Base-by-base conservation (phyloP, 2,888 invertebrate genomes). In the Leptopilina myrica region DNA sequence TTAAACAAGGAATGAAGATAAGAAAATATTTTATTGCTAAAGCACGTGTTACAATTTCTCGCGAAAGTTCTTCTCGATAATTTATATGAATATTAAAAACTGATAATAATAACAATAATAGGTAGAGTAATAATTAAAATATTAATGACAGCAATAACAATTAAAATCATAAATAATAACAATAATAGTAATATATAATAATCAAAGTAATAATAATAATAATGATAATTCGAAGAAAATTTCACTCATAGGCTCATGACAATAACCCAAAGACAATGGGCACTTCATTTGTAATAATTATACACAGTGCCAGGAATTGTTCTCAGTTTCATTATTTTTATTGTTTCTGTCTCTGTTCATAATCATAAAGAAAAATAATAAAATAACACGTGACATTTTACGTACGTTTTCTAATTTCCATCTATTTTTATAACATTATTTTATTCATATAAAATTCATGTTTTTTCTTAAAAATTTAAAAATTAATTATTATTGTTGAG, bases 1-100 rank as follows among this genome's bases (percentile, higher is more conserved):
- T 81, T 67, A 62, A 65, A 79, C 33, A 26, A 83, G 67, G 46
- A 81, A 14, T 62, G 53, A 49, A 66, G 80, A 79, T 81, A 62
- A 77, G 75, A 49, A 75, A 73, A 77, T 64, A 40, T 53, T 77
- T 67, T 82, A 77, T 79, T 80, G 11, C 46, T 76, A 78, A 46
- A 46, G 69, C 69, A 69, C 53, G 20, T 69, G 46, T 69, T 69
- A 69, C 15, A 69, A 43, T 69, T 69, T 69, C 69, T 69, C 20
- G 46, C 69, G 11, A 64, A 64, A 64, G 64, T 26, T 33, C 64
- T 11, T 33, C 12, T 26, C 26, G 26, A 33, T 20, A 20, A 20
- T 64, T 64, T 33, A 64, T 5, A 64, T 20, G 20, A 64, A 64
- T 56, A 56, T 12, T 56, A 56, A 56, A 12, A 56, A 46, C 5